Percentiles rank a stretch among this genome's conserved stretches.
Evolutionary conservation across 2,113 vertebrate species (phyloP).

Genomic region (Barnardius zonarius): DNA sequence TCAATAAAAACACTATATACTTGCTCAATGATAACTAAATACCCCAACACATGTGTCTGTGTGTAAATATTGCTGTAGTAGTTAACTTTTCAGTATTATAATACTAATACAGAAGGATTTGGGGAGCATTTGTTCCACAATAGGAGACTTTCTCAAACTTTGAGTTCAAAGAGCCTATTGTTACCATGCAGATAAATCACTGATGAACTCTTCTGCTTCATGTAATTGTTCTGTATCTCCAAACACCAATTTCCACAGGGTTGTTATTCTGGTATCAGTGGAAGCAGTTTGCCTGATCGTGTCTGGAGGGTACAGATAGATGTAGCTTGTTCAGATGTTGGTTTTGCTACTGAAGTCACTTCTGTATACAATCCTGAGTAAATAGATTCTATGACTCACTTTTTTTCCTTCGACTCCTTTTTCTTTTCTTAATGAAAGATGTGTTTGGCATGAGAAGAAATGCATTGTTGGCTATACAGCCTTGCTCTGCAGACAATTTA

Average conservation of each 20-base stretch:
- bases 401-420: background rate
- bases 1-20: background rate
- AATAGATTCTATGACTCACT: background rate
- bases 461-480: background rate
- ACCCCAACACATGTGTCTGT: background rate
- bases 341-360: background rate
- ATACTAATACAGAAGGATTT: background rate
- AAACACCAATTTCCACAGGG: background rate
- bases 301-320: background rate
- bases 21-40: background rate
- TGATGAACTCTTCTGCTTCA: background rate
- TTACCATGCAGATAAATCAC: background rate
- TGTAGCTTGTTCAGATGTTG: background rate
- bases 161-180: background rate
- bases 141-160: background rate
- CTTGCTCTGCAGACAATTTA: slow-evolving; percentile 20
- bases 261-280: background rate
- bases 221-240: background rate
- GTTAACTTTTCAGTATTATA: background rate
- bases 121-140: background rate
- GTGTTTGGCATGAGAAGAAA: slow-evolving; percentile 1
- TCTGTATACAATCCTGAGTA: background rate
- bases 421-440: background rate
- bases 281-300: background rate
- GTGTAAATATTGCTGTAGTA: background rate